These are phyloP conservation scores for Andricus curvator DNA, from an alignment of 2,888 invertebrate species.

Conservation along the genomic window DNA sequence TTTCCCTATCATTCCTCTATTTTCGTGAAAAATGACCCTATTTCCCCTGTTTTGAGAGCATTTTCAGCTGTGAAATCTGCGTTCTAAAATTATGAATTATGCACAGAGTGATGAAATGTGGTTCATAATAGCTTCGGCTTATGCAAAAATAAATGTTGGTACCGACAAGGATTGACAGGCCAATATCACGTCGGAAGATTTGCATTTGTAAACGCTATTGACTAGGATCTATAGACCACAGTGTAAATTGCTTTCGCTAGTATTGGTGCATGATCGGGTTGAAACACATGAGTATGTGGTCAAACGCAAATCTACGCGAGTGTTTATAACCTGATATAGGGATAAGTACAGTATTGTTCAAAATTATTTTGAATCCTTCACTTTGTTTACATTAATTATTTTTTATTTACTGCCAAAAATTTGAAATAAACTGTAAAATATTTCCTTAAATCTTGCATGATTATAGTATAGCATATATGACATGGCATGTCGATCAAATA, in stretches of 20 bases:
- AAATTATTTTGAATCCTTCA: background rate
- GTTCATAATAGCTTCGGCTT: background rate
- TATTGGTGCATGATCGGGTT: background rate
- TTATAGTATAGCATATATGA: too few species aligned
- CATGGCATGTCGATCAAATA: too few species aligned
- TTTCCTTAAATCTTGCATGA: too few species aligned
- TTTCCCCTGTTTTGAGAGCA: too few species aligned
- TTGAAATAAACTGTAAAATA: too few species aligned
- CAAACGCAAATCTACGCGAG: constrained; percentile 9
- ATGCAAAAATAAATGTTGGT: background rate
- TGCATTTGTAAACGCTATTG: constrained; percentile 19
- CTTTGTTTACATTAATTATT: background rate
- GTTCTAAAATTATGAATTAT: background rate
- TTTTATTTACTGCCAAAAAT: background rate
- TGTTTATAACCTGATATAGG: background rate
- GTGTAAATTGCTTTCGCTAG: background rate
- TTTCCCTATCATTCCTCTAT: too few species aligned
- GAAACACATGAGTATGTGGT: constrained; percentile 11
- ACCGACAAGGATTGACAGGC: constrained; percentile 5
- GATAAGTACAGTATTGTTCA: background rate
- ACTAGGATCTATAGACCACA: background rate
- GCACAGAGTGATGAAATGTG: background rate
- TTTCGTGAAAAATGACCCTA: too few species aligned
- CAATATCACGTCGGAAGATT: constrained; percentile 3
- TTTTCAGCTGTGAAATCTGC: too few species aligned